Conservation (phyloP, 2,888 invertebrate genomes). For the Xestia rhomboidea region DNA sequence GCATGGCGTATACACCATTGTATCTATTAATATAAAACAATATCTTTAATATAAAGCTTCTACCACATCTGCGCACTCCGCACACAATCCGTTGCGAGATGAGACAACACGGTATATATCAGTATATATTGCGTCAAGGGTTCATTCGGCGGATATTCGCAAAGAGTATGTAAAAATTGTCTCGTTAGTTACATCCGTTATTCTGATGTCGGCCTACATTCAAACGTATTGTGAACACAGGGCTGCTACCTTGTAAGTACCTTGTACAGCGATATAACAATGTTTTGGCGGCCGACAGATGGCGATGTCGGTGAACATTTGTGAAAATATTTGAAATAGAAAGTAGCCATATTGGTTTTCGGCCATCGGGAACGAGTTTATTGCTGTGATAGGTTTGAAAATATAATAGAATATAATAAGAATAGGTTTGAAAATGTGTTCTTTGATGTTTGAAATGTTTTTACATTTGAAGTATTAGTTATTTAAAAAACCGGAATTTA, state of each 20-base stretch:
- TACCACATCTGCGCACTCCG: slow-evolving; percentile 4
- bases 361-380: not conserved
- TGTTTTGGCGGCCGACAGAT: not conserved
- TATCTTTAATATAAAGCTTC: not conserved
- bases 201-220: slow-evolving; percentile 62
- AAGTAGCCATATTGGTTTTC: slow-evolving; percentile 13
- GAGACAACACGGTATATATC: slow-evolving; percentile 13
- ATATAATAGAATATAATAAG: no score
- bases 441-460: no score
- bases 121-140: slow-evolving; percentile 19
- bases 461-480: no score
- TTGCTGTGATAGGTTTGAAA: not conserved
- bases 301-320: not conserved
- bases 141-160: slow-evolving; percentile 19
- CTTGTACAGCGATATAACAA: not conserved
- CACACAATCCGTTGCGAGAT: slow-evolving; percentile 15
- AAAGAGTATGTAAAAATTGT: slow-evolving; percentile 65
- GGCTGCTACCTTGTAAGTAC: slow-evolving; percentile 14
- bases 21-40: slow-evolving; percentile 3
- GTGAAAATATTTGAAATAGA: slow-evolving; percentile 5
- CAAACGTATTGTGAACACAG: slow-evolving; percentile 63
- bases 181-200: slow-evolving; percentile 75
- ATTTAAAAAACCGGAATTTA: no score
- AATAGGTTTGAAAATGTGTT: no score
- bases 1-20: not conserved